Conservation (phyloP, 2,113 vertebrate genomes). For the Desmodus rotundus region DNA sequence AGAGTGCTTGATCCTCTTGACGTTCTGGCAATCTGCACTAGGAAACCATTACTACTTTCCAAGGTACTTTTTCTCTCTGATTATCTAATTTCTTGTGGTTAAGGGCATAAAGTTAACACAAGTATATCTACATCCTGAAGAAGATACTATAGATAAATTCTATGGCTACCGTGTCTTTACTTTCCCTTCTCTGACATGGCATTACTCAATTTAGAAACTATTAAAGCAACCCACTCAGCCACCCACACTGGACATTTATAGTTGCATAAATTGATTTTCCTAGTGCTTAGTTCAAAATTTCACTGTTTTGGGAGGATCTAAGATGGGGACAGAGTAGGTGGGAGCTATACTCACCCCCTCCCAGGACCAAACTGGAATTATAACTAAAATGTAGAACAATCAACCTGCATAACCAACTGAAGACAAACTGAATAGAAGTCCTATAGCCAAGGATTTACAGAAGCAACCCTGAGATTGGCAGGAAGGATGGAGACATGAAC, state of each 20-base stretch:
- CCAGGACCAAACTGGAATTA: too few species aligned
- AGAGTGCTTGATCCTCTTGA: not conserved
- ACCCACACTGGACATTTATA: constrained; percentile 59
- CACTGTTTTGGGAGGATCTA: not conserved
- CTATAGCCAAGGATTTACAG: too few species aligned
- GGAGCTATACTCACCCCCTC: too few species aligned
- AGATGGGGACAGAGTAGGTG: not conserved
- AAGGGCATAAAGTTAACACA: constrained; percentile 33
- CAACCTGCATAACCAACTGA: too few species aligned
- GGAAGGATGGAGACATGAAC: too few species aligned
- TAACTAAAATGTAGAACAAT: too few species aligned
- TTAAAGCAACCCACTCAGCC: constrained; percentile 43
- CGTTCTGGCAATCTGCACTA: not conserved
- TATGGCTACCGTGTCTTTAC: not conserved
- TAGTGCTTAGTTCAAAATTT: constrained; percentile 49
- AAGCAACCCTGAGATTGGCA: too few species aligned
- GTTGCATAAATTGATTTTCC: constrained; percentile 54
- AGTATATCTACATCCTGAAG: constrained; percentile 13
- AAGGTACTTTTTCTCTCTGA: not conserved
- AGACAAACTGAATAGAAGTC: too few species aligned
- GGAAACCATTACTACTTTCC: not conserved
- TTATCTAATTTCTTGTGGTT: not conserved
- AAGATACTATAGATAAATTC: constrained; percentile 48
- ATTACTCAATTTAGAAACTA: constrained; percentile 61
- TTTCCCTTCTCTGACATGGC: constrained; percentile 45